Conservation (phyloP, 1,140 invertebrate genomes). For the Delia radicum region DNA sequence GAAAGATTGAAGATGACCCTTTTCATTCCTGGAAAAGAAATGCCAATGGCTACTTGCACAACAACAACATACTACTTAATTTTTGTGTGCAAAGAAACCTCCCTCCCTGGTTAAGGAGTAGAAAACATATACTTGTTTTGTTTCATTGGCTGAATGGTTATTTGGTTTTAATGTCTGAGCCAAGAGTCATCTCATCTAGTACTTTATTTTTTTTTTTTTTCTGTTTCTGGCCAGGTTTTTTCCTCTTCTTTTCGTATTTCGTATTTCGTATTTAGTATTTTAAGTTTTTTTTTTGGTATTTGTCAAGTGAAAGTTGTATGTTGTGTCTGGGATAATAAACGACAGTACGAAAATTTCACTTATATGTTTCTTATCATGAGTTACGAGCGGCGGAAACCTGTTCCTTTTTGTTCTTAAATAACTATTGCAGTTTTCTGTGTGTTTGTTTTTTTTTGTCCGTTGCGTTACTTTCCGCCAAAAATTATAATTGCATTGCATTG, state of each 20-base stretch:
- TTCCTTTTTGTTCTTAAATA: conserved; percentile 19
- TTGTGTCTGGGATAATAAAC: background rate
- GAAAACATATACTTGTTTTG: no score
- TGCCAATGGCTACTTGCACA: background rate
- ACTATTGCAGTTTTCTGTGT: background rate
- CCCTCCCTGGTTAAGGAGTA: background rate
- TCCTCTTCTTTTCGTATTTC: background rate
- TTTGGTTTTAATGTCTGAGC: background rate
- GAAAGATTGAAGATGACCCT: conserved; percentile 3
- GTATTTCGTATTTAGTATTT: background rate
- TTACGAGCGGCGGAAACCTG: background rate
- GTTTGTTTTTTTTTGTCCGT: no score
- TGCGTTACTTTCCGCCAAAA: conserved; percentile 1
- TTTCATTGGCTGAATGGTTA: no score
- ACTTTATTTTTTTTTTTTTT: background rate
- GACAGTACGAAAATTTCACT: conserved; percentile 14
- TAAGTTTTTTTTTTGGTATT: conserved; percentile 13
- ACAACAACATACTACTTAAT: background rate
- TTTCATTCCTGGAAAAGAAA: conserved; percentile 9
- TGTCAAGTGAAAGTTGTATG: conserved; percentile 19
- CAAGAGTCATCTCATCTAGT: conserved; percentile 3
- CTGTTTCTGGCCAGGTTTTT: background rate
- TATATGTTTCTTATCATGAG: background rate
- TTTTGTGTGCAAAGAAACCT: background rate
- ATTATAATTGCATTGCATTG: conserved; percentile 2